These are phyloP conservation scores for Apomyelois bistriatella DNA, from an alignment of 2,888 invertebrate species.

Conservation along the genomic window DNA sequence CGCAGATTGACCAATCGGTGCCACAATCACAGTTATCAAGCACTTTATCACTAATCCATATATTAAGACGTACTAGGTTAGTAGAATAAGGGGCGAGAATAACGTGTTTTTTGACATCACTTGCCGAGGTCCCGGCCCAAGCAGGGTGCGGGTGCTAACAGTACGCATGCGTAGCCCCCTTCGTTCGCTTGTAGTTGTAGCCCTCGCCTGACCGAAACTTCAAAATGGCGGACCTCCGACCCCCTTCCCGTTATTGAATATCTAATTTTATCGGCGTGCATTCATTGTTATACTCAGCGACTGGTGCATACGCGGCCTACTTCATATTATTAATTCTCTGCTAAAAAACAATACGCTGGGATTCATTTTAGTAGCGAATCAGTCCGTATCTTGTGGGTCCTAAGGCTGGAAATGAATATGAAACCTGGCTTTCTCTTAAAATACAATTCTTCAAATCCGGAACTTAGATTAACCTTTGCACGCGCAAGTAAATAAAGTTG, in stretches of 20 bases:
- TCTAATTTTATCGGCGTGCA: conserved; percentile 75
- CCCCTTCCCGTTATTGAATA: conserved; percentile 77
- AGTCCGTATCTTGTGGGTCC: conserved; percentile 2
- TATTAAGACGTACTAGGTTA: conserved; percentile 73
- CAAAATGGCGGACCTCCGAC: conserved; percentile 75
- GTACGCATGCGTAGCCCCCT: conserved; percentile 74
- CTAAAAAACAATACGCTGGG: background rate
- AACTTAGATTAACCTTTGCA: background rate
- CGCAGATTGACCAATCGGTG: conserved; percentile 17
- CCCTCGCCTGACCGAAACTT: conserved; percentile 58
- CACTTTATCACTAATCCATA: conserved; percentile 54
- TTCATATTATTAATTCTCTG: conserved; percentile 33
- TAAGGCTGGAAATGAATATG: conserved; percentile 15
- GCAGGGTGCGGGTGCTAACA: conserved; percentile 65
- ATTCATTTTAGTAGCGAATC: background rate
- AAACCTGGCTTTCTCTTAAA: background rate
- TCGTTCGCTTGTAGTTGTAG: conserved; percentile 53
- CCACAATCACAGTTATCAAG: conserved; percentile 34
- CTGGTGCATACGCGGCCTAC: conserved; percentile 43
- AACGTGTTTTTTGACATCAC: conserved; percentile 78
- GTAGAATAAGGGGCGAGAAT: conserved; percentile 74
- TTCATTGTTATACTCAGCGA: conserved; percentile 55
- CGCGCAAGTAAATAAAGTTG: no score
- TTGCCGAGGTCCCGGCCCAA: conserved; percentile 67
- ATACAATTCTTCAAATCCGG: background rate